Evolutionary conservation across 2,888 invertebrate species (phyloP).

Genomic region (Eupithecia vulgata): DNA sequence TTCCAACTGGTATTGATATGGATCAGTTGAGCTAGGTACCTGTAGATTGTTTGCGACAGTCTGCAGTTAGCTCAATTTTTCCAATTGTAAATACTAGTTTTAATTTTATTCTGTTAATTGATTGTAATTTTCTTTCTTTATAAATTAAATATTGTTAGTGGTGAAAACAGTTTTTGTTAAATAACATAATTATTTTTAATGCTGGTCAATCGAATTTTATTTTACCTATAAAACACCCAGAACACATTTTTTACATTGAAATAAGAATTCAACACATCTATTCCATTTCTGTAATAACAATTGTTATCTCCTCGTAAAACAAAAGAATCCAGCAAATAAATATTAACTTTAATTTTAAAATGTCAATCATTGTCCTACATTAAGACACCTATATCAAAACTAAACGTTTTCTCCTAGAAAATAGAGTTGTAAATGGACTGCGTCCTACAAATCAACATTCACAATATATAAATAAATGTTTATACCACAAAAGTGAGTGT

Average conservation of each 20-base stretch:
- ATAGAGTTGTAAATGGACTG: constrained; percentile 48
- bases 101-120: too few relatives aligned
- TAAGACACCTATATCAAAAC: constrained; percentile 36
- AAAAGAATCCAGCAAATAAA: constrained; percentile 56
- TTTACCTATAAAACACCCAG: too few relatives aligned
- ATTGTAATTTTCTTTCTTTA: too few relatives aligned
- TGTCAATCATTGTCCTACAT: constrained; percentile 56
- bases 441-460: constrained; percentile 62
- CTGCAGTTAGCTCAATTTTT: too few relatives aligned
- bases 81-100: too few relatives aligned
- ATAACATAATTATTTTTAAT: too few relatives aligned
- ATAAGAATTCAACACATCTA: neutral
- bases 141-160: too few relatives aligned
- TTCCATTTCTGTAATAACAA: neutral
- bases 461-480: constrained; percentile 57
- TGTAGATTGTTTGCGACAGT: too few relatives aligned
- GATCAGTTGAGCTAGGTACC: too few relatives aligned
- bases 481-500: constrained; percentile 70
- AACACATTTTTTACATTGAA: neutral
- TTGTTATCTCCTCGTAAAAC: constrained; percentile 37
- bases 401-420: constrained; percentile 48
- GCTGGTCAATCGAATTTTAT: too few relatives aligned
- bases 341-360: constrained; percentile 54
- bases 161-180: too few relatives aligned
- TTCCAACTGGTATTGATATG: too few relatives aligned